A percentile compares a stretch with the other conserved stretches of the same genome.
These are phyloP conservation scores for Theocolax elegans DNA, from an alignment of 1,140 invertebrate genomes.

Conservation along the genomic window DNA sequence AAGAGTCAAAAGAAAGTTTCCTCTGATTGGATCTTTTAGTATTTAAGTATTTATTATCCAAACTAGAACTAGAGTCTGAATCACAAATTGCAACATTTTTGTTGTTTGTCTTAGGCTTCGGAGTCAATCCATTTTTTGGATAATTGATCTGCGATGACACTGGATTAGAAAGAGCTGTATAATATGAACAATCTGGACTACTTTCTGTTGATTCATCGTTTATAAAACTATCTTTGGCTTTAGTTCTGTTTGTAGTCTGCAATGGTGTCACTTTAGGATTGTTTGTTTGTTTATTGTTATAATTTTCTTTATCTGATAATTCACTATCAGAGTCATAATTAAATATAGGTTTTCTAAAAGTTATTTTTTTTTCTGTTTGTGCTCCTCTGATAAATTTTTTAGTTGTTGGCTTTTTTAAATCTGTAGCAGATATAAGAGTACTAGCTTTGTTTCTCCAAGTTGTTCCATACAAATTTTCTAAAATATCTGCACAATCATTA, in stretches of 20 bases:
- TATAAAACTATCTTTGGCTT: conserved; percentile 51
- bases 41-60: conserved; percentile 14
- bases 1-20: conserved; percentile 56
- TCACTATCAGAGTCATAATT: conserved; percentile 6
- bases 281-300: not conserved
- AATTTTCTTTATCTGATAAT: conserved; percentile 18
- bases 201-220: conserved; percentile 51
- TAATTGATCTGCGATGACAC: conserved; percentile 34
- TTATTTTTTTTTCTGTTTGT: conserved; percentile 30
- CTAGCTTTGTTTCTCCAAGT: conserved; percentile 64
- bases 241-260: conserved; percentile 12
- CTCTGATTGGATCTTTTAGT: conserved; percentile 41
- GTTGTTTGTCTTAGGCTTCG: conserved; percentile 18
- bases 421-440: conserved; percentile 48
- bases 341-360: conserved; percentile 1
- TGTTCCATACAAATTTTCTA: conserved; percentile 68
- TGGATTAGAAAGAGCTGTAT: conserved; percentile 56
- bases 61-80: conserved; percentile 53
- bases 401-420: conserved; percentile 55
- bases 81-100: conserved; percentile 54
- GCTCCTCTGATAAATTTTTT: conserved; percentile 18
- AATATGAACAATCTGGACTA: conserved; percentile 50
- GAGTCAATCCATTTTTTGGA: conserved; percentile 9
- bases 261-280: conserved; percentile 15
- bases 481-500: conserved; percentile 62